Conservation (phyloP, 2,113 vertebrate genomes). For the Lamprotornis superbus region DNA sequence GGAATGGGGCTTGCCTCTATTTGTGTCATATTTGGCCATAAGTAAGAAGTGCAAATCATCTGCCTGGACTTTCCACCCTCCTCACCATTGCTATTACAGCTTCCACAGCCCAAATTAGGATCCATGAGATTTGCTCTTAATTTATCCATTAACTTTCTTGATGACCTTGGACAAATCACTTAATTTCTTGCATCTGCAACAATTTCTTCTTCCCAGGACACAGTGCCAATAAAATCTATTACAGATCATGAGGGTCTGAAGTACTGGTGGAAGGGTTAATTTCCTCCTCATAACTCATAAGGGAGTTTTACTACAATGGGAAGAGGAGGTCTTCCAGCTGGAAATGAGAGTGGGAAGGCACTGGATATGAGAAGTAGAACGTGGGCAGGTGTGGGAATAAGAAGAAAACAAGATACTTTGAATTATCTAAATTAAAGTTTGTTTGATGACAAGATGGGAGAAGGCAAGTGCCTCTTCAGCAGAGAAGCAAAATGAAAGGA, state of each 20-base stretch:
- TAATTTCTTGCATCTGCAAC: background rate
- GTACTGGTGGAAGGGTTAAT: background rate
- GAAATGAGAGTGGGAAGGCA: background rate
- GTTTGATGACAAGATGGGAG: background rate
- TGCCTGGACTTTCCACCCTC: background rate
- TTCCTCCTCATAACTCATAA: background rate
- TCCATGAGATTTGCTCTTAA: background rate
- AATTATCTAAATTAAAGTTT: background rate
- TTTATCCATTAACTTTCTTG: background rate
- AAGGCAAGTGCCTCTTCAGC: background rate
- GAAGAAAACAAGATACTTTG: background rate
- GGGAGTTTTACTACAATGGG: background rate
- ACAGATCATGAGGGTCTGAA: background rate
- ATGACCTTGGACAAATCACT: conserved; percentile 3
- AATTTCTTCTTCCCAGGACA: background rate
- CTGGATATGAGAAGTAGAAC: background rate
- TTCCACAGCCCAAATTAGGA: background rate
- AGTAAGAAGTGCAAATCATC: conserved; percentile 12
- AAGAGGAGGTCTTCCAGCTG: background rate
- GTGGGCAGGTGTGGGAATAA: background rate
- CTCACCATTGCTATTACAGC: background rate
- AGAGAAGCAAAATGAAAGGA: background rate
- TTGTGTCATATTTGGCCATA: conserved; percentile 22
- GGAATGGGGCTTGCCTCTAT: conserved; percentile 40
- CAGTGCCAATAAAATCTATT: background rate